Evolutionary conservation across 92 coral and sea anemone genomes (phyloP).

Genomic region (Phenganax stokvisi): DNA sequence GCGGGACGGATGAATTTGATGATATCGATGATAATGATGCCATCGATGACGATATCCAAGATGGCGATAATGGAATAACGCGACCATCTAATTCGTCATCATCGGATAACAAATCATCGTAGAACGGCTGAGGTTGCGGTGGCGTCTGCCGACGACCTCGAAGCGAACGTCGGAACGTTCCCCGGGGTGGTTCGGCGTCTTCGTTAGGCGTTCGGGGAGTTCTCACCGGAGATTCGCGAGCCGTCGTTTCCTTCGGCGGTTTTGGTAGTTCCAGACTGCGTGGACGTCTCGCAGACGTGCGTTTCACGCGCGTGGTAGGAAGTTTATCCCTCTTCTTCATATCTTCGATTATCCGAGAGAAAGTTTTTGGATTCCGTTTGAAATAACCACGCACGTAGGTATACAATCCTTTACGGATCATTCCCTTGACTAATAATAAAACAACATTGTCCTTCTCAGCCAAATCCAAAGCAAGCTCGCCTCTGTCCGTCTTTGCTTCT

Average conservation of each 20-base stretch:
- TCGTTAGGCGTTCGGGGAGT: constrained; percentile 17
- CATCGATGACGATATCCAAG: constrained; percentile 52
- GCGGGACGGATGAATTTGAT: constrained; percentile 60
- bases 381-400: constrained; percentile 59
- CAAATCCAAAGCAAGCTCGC: constrained; percentile 77
- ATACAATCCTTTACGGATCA: constrained; percentile 59
- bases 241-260: constrained; percentile 31
- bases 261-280: constrained; percentile 39
- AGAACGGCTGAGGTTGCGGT: constrained; percentile 1
- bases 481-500: constrained; percentile 67
- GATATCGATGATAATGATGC: constrained; percentile 70
- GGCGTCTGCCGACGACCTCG: constrained; percentile 34
- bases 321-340: constrained; percentile 43
- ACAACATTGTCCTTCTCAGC: constrained; percentile 72
- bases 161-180: constrained; percentile 42
- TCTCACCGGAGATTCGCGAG: constrained; percentile 16
- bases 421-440: constrained; percentile 67
- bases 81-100: constrained; percentile 34
- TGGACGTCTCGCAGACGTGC: constrained; percentile 42
- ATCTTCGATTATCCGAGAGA: constrained; percentile 55
- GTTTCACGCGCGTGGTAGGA: constrained; percentile 3
- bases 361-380: constrained; percentile 61
- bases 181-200: constrained; percentile 38
- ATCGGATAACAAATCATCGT: constrained; percentile 34
- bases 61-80: constrained; percentile 13